phyloP scores from a whole-genome alignment of 2,113 vertebrate genomes.

The Hippocampus mohnikei region DNA sequence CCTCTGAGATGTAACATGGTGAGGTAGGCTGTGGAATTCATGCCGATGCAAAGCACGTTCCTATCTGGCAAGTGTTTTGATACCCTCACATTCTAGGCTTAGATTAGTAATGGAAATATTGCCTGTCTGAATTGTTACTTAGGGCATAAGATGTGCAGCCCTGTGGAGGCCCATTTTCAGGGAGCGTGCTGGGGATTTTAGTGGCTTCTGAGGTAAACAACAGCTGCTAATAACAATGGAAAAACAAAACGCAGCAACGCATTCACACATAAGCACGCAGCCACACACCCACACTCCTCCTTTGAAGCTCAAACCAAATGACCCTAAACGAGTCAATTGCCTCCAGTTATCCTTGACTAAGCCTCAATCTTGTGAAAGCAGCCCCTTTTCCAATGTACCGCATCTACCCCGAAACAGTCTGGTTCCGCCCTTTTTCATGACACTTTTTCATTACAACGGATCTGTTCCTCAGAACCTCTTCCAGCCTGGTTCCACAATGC shows the following conservation, averaged over 20 bases:
- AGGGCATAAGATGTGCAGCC: constrained; percentile 19
- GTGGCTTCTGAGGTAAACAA: constrained; percentile 40
- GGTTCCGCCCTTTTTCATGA: too few relatives aligned
- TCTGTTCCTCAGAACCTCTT: too few relatives aligned
- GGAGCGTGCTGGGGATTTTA: constrained; percentile 47
- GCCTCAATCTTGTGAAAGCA: not conserved
- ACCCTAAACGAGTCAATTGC: not conserved
- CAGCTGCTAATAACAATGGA: constrained; percentile 35
- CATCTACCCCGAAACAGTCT: too few relatives aligned
- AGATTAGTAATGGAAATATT: constrained; percentile 48
- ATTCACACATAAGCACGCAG: not conserved
- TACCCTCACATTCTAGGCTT: constrained; percentile 33
- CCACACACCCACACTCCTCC: not conserved
- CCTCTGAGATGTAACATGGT: constrained; percentile 28
- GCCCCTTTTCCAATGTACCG: too few relatives aligned
- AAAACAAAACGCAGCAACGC: not conserved
- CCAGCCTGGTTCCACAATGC: too few relatives aligned
- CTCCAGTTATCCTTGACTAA: not conserved
- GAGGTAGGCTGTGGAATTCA: constrained; percentile 31
- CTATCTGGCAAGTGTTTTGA: constrained; percentile 34
- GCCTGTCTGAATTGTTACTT: constrained; percentile 37
- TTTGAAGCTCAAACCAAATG: not conserved
- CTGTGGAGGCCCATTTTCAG: constrained; percentile 47
- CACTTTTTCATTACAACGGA: too few relatives aligned
- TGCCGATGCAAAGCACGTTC: constrained; percentile 34